Evolutionary conservation across 2,797 vertebrate species (phyloP), one percentile per base, ranked within the genome.

Genomic region (Botia almorhae): DNA sequence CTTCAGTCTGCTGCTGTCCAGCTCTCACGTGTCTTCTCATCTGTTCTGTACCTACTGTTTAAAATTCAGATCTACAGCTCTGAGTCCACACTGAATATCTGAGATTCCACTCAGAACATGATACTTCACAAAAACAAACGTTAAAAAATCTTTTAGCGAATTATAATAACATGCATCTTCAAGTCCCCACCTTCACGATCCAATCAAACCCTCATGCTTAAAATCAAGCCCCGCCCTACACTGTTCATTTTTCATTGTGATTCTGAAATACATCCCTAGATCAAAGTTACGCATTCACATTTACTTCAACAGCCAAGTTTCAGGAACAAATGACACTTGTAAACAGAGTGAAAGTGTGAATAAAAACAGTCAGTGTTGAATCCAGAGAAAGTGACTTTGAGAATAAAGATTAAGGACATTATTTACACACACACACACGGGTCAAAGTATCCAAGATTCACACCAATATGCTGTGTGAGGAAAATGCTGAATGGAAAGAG

Each of bases 381-480:
- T 53, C 29, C 61, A 39, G 46, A 23, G 74, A 14, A 56, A 56
- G 50, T 67, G 50, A 65, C 53, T 46, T 68, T 76, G 51, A 76
- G 64, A 69, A 74, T 21, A 36, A 61, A 81, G 76, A 83, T 79
- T 71, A 82, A 77, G 58, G 69, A 39, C 43, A n/a, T 36, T 26
- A 69, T 85, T 85, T 81, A 79, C 82, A 67, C 69, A 26, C 53
- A 61, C 26, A 19, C 65, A 13, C 16, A 29, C 4, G 10, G 70
- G 51, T 76, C 73, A 61, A 70, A 33, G 29, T 71, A 63, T 48
- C 26, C 39, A 19, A 36, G 64, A 29, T 56, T 63, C 60, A 58
- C 69, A 68, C 70, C 81, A 65, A 67, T 69, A 65, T 46, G 61
- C 48, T 67, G 76, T 82, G 85, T 65, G 63, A 83, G 81, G 50